Evolutionary conservation across 2,888 invertebrate species (phyloP).

Genomic region (Cistogaster globosa): DNA sequence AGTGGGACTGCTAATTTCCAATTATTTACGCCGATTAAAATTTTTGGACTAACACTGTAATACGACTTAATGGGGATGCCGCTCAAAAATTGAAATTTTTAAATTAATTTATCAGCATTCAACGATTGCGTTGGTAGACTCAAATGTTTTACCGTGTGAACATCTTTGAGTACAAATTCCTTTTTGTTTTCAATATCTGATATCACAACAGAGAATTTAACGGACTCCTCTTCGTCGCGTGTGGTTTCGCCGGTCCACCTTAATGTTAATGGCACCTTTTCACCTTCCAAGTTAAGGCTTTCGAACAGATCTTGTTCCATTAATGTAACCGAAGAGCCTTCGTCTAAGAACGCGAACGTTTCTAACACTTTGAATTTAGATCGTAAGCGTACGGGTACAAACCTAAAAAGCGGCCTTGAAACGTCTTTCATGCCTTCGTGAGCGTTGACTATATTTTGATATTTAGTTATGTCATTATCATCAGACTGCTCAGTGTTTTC

Average conservation of each 20-base stretch:
- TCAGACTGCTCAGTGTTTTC: background rate
- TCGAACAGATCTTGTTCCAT: conserved; percentile 53
- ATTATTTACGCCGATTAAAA: conserved; percentile 47
- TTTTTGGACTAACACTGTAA: conserved; percentile 31
- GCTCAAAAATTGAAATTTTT: background rate
- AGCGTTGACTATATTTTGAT: background rate
- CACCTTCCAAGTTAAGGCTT: conserved; percentile 18
- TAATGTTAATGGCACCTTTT: conserved; percentile 25
- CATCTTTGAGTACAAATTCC: conserved; percentile 21
- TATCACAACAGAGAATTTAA: conserved; percentile 14
- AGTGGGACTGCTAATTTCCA: conserved; percentile 52
- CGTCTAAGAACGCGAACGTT: conserved; percentile 14
- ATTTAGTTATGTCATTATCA: too few species aligned
- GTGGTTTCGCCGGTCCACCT: conserved; percentile 48
- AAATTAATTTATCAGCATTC: background rate
- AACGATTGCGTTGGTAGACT: conserved; percentile 24
- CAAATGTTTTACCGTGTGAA: conserved; percentile 32
- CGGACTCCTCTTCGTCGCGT: conserved; percentile 22
- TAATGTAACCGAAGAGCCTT: conserved; percentile 47
- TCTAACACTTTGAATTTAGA: background rate
- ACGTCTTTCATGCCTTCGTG: background rate
- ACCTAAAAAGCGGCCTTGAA: background rate
- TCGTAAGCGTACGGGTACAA: background rate
- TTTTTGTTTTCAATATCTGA: conserved; percentile 9
- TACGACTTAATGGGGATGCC: conserved; percentile 27